phyloP scores from a whole-genome alignment of 2,113 vertebrate genomes.

The Gallinago media region DNA sequence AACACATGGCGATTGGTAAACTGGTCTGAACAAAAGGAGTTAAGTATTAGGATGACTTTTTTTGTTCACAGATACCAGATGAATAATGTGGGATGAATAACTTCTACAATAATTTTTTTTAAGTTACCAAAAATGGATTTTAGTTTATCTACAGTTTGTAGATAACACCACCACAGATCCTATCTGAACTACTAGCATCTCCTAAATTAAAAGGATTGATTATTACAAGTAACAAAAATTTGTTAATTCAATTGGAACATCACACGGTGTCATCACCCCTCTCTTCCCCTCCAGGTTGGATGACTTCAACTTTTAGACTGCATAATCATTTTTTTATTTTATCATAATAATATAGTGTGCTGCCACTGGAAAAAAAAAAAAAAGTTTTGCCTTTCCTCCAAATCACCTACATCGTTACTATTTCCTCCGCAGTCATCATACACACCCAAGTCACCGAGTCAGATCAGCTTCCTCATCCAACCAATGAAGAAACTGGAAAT shows the following conservation, averaged over 20 bases:
- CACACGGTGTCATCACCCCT: rapidly evolving
- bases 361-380: no score
- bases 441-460: rapidly evolving
- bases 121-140: not conserved
- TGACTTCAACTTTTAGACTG: not conserved
- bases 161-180: not conserved
- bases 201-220: not conserved
- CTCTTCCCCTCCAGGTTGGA: not conserved
- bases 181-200: not conserved
- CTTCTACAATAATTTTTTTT: not conserved
- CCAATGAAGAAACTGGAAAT: not conserved
- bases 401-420: rapidly evolving
- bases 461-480: not conserved
- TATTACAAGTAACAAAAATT: rapidly evolving
- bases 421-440: not conserved
- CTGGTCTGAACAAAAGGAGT: not conserved
- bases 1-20: not conserved
- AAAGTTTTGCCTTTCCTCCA: not conserved
- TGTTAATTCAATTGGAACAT: not conserved
- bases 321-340: not conserved
- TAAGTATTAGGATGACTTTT: not conserved
- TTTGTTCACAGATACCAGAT: not conserved
- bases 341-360: not conserved
- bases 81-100: not conserved
- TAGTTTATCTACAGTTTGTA: not conserved